Percentiles rank a stretch among this genome's conserved stretches.
These are phyloP conservation scores for Presbytis comata DNA, from an alignment of 2,797 vertebrate species.

Conservation along the genomic window DNA sequence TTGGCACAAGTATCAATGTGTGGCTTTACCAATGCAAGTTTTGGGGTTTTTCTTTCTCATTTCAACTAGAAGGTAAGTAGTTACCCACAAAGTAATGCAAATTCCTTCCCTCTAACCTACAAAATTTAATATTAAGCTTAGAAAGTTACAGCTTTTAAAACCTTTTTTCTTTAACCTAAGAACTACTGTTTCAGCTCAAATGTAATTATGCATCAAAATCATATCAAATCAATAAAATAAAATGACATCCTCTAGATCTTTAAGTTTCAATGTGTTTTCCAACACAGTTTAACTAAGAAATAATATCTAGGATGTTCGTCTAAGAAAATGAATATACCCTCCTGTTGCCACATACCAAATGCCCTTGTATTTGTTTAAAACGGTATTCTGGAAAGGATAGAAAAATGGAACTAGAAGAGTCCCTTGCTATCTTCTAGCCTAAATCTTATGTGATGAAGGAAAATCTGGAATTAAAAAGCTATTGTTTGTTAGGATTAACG, in stretches of 20 bases:
- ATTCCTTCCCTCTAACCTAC: not conserved
- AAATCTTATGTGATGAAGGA: constrained; percentile 55
- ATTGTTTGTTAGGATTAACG: constrained; percentile 76
- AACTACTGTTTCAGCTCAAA: constrained; percentile 43
- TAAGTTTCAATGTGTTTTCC: constrained; percentile 65
- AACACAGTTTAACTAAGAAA: constrained; percentile 59
- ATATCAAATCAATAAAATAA: constrained; percentile 44
- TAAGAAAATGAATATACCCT: constrained; percentile 48
- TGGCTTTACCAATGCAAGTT: not conserved
- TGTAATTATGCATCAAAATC: not conserved
- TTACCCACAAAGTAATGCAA: not conserved
- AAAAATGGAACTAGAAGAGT: constrained; percentile 47
- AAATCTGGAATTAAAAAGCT: constrained; percentile 69
- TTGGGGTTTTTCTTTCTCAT: not conserved
- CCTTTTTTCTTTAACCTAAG: constrained; percentile 5
- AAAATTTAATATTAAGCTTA: not conserved
- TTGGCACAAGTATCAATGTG: not conserved
- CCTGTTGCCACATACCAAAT: not conserved
- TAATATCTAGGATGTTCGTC: not conserved
- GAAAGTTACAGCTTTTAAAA: not conserved
- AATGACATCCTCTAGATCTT: constrained; percentile 7
- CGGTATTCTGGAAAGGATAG: not conserved
- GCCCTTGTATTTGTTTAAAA: not conserved
- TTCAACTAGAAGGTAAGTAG: not conserved
- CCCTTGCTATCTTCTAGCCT: not conserved